A percentile compares a stretch with the other conserved stretches of the same genome.
These are phyloP conservation scores for Sphaerophoria taeniata DNA, from an alignment of 2,888 invertebrate species.

Conservation along the genomic window DNA sequence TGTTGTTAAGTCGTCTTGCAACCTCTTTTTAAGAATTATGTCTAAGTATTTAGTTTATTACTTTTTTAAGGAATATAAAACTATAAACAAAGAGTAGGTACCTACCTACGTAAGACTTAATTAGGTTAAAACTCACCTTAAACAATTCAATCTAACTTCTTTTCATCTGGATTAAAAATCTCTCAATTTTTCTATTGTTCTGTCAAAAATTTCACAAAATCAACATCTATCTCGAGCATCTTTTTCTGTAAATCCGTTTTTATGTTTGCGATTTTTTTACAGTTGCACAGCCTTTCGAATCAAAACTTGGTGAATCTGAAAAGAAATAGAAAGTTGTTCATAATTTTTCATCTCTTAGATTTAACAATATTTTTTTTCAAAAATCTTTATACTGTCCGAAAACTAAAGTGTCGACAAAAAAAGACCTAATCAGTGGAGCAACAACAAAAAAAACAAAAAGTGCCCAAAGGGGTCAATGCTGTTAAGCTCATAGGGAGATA, in stretches of 20 bases:
- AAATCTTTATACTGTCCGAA: constrained; percentile 32
- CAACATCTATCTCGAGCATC: constrained; percentile 48
- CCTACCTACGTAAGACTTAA: constrained; percentile 49
- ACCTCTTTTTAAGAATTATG: no score
- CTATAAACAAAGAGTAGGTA: no score
- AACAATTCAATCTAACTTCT: constrained; percentile 44
- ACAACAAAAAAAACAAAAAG: constrained; percentile 14
- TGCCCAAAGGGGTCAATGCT: constrained; percentile 39
- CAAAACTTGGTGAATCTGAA: constrained; percentile 47
- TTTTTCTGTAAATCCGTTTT: constrained; percentile 16
- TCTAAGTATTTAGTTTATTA: no score
- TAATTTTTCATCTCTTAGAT: constrained; percentile 5
- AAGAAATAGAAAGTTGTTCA: constrained; percentile 66
- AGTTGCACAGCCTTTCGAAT: constrained; percentile 49
- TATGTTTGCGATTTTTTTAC: background rate
- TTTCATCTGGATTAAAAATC: constrained; percentile 55
- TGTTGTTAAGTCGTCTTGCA: no score
- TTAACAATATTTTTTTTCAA: constrained; percentile 22
- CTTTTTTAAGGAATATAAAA: no score
- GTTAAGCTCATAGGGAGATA: constrained; percentile 28
- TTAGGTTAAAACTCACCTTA: no score
- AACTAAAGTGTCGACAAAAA: constrained; percentile 10
- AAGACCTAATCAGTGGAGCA: constrained; percentile 29
- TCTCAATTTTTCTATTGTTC: constrained; percentile 20
- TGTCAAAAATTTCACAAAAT: constrained; percentile 26